Percentiles rank a stretch among this genome's conserved stretches.
Evolutionary conservation across 2,113 vertebrate genomes (phyloP).

Genomic region (Tragelaphus strepsiceros): DNA sequence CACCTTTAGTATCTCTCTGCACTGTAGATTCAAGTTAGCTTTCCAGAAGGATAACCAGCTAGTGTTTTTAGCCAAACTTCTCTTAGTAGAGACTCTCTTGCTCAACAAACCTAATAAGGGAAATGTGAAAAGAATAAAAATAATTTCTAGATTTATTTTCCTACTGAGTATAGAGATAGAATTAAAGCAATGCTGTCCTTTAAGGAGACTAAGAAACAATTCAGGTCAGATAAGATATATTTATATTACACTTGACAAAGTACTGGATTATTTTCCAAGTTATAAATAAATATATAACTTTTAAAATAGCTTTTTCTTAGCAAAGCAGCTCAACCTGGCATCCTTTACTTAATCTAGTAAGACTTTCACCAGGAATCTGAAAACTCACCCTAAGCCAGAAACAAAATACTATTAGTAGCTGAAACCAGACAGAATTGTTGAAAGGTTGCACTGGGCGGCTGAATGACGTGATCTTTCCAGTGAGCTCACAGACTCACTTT

Average conservation of each 20-base stretch:
- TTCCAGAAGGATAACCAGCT: not conserved
- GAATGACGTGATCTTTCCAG: not conserved
- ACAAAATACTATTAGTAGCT: not conserved
- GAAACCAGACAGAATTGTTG: not conserved
- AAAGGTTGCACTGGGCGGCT: not conserved
- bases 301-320: not conserved
- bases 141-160: slow-evolving; percentile 18
- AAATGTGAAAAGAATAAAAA: not conserved
- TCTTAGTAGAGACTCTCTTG: not conserved
- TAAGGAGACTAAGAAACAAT: not conserved
- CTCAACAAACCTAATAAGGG: not conserved
- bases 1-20: not conserved
- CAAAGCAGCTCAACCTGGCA: not conserved
- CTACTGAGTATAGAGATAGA: not conserved
- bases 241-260: not conserved
- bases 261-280: not conserved
- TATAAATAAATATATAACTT: not conserved
- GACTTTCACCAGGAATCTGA: not conserved
- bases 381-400: not conserved
- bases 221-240: not conserved
- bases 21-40: not conserved
- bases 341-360: not conserved
- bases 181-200: not conserved
- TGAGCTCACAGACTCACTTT: not conserved
- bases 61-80: not conserved